Conservation (phyloP, 1,140 invertebrate species). For the Pachypsylla venusta region DNA sequence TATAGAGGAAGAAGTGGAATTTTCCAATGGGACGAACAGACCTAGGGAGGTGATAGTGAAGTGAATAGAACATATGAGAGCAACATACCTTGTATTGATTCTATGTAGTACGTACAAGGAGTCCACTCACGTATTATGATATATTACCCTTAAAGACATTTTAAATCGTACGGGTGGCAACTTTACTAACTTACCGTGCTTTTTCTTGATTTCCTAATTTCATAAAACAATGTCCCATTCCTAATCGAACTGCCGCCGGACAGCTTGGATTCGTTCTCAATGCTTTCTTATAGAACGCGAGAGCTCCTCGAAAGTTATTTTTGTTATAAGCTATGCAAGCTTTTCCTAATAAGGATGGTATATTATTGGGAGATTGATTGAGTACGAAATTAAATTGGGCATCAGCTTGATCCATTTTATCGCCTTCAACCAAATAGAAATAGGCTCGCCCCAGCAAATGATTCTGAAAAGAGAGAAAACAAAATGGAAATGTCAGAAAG, state of each 20-base stretch:
- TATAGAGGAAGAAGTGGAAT: too few species aligned
- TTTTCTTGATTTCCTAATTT: constrained; percentile 93
- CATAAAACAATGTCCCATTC: constrained; percentile 97
- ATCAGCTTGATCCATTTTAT: constrained; percentile 99
- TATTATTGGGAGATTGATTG: constrained; percentile 89
- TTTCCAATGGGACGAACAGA: too few species aligned
- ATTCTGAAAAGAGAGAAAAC: constrained; percentile 43
- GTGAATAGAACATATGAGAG: too few species aligned
- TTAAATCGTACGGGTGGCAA: neutral
- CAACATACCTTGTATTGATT: too few species aligned
- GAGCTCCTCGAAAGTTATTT: constrained; percentile 82
- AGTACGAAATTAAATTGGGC: constrained; percentile 99
- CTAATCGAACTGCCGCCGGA: constrained; percentile 88
- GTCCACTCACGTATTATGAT: neutral
- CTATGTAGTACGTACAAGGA: too few species aligned
- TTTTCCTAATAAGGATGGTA: constrained; percentile 92
- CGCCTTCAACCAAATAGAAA: constrained; percentile 93
- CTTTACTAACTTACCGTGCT: constrained; percentile 45
- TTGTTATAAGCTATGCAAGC: constrained; percentile 93
- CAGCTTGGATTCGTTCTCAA: constrained; percentile 90
- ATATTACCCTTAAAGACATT: neutral
- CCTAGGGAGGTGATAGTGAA: too few species aligned
- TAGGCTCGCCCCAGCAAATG: constrained; percentile 95
- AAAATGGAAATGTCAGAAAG: constrained; percentile 12
- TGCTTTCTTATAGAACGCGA: constrained; percentile 97